These are phyloP conservation scores for Clarias fuscus DNA, from an alignment of 2,797 vertebrate genomes.

Conservation along the genomic window DNA sequence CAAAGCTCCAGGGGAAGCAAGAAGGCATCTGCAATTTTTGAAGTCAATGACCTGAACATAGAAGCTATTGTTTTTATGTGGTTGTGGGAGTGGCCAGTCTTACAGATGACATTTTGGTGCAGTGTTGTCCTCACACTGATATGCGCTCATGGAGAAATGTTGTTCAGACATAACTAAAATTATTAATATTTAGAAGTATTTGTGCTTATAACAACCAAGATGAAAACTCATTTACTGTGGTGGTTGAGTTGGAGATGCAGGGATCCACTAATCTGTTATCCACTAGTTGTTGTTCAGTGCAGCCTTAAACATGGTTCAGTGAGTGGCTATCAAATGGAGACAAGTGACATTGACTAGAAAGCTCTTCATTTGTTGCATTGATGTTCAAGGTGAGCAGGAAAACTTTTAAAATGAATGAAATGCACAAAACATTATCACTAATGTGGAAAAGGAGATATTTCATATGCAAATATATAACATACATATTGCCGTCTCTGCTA, in stretches of 20 bases:
- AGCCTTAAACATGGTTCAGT: not conserved
- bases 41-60: not conserved
- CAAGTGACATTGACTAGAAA: not conserved
- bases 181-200: not conserved
- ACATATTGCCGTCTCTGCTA: too few species aligned
- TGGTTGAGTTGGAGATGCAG: not conserved
- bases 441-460: too few species aligned
- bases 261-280: not conserved
- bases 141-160: not conserved
- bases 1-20: not conserved
- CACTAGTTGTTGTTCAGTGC: not conserved
- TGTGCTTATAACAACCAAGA: not conserved
- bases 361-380: not conserved
- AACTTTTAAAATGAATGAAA: not conserved
- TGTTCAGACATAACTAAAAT: not conserved
- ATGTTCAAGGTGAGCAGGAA: not conserved
- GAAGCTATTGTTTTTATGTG: not conserved
- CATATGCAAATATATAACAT: too few species aligned
- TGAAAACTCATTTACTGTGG: not conserved
- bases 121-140: not conserved
- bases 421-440: not conserved
- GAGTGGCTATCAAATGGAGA: not conserved
- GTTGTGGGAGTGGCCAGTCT: not conserved
- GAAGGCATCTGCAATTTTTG: not conserved
- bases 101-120: not conserved